Evolutionary conservation across 1,140 invertebrate species (phyloP), one percentile per base, ranked within the genome.

Genomic region (Drosophila murphyi): DNA sequence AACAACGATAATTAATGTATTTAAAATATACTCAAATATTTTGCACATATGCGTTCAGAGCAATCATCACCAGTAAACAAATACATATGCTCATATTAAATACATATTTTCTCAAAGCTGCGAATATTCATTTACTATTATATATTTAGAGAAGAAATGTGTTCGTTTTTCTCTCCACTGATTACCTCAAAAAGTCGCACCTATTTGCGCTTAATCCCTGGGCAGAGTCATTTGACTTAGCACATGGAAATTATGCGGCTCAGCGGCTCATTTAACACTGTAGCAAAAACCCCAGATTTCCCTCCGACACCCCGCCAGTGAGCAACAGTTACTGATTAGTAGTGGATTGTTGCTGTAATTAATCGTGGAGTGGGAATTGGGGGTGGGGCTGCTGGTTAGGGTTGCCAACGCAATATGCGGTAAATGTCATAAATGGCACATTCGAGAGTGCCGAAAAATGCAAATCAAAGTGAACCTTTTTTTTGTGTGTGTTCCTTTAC

Each of bases 391-490:
- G 34, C 6, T 5, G 3, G 56, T 41, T 5, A 8, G 37, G 39
- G 63, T 34, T 60, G 54, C 32, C 12, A 41, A 31, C 43, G 59
- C 52, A 86, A 71, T 50, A 12, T 56, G 65, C 57, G 56, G 72
- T 59, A 77, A 77, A 86, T 87, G 80, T 88, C 82, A 87, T 87
- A 88, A 87, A 87, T 83, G 85, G 76, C 64, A 56, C 43, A 62
- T 59, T 75, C 64, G 45, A 48, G 47, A 62, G 43, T 41, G 51
- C 28, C 60, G 32, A 63, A 72, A 83, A 82, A 87, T 87, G 82
- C 80, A 87, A 87, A 87, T 87, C 82, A 83, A 86, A 87, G 75
- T 72, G 72, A 80, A 78, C 80, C 82, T 79, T 88, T 78, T 82
- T 64, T 28, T n/a, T 10, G 3, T 59, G 20, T 20, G 20, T 20